A percentile compares a stretch with the other conserved stretches of the same genome.
Conservation (phyloP, 1,140 invertebrate genomes). For the Drosophila rhopaloa region DNA sequence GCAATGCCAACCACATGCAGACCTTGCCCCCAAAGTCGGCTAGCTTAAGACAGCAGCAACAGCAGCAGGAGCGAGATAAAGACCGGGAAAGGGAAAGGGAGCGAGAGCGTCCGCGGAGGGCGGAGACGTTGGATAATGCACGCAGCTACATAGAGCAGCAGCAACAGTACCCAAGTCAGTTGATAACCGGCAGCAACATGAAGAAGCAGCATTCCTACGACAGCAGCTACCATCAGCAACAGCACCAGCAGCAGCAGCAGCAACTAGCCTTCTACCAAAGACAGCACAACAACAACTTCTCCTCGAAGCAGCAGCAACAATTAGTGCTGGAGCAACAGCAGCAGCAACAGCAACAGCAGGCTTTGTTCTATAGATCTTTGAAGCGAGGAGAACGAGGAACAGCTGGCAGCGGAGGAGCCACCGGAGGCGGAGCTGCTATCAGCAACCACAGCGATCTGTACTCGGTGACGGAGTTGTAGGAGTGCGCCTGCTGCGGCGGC, state of each 20-base stretch:
- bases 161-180: slow-evolving; percentile 40
- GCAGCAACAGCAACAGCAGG: slow-evolving; percentile 59
- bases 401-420: slow-evolving; percentile 2
- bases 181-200: slow-evolving; percentile 57
- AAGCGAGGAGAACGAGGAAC: slow-evolving; percentile 65
- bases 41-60: slow-evolving; percentile 66
- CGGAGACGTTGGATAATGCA: slow-evolving; percentile 79
- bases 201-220: slow-evolving; percentile 83
- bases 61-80: slow-evolving; percentile 42
- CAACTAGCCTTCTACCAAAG: slow-evolving; percentile 61
- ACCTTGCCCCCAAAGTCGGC: slow-evolving; percentile 77
- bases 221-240: slow-evolving; percentile 72
- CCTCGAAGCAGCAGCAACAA: slow-evolving; percentile 47
- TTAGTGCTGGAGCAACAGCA: slow-evolving; percentile 55
- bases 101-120: slow-evolving; percentile 63
- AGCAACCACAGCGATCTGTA: slow-evolving; percentile 75
- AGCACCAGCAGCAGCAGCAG: slow-evolving; percentile 69
- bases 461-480: slow-evolving; percentile 84
- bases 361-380: slow-evolving; percentile 77
- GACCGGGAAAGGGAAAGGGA: slow-evolving; percentile 45
- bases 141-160: slow-evolving; percentile 74
- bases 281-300: slow-evolving; percentile 75
- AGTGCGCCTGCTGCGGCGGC: slow-evolving; percentile 84
- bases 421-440: slow-evolving; percentile 3
- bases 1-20: slow-evolving; percentile 76